Evolutionary conservation across 1,140 invertebrate genomes (phyloP).

Genomic region (Drosophila ercepeae): DNA sequence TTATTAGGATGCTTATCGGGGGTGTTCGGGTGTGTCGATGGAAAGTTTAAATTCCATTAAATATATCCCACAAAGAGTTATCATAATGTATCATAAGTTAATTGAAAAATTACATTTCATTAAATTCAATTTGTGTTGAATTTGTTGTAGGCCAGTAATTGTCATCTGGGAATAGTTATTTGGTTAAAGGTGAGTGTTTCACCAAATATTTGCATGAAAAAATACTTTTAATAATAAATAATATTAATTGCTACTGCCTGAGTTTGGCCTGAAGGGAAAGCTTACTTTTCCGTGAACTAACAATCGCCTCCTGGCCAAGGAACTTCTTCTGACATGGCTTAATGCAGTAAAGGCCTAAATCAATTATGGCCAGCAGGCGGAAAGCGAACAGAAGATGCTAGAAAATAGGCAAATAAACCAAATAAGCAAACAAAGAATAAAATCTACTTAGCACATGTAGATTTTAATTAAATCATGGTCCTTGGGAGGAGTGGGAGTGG

Average conservation of each 20-base stretch:
- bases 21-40: not conserved
- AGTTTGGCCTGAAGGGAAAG: constrained; percentile 2
- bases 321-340: constrained; percentile 38
- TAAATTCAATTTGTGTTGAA: too few species aligned
- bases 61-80: too few species aligned
- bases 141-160: too few species aligned
- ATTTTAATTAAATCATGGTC: constrained; percentile 77
- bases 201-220: too few species aligned
- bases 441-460: constrained; percentile 80
- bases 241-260: not conserved
- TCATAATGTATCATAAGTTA: too few species aligned
- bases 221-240: not conserved
- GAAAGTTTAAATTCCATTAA: not conserved
- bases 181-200: too few species aligned
- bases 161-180: too few species aligned
- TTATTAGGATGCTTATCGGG: not conserved
- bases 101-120: too few species aligned
- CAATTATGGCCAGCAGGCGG: constrained; percentile 56
- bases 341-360: constrained; percentile 76
- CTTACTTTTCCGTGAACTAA: not conserved
- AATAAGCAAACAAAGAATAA: constrained; percentile 67
- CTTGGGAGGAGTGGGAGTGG: not conserved
- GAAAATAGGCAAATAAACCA: constrained; percentile 38
- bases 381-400: constrained; percentile 11
- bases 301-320: constrained; percentile 18